phyloP scores from a whole-genome alignment of 1,140 invertebrate species.

The Phymorhynchus buccinoides region DNA sequence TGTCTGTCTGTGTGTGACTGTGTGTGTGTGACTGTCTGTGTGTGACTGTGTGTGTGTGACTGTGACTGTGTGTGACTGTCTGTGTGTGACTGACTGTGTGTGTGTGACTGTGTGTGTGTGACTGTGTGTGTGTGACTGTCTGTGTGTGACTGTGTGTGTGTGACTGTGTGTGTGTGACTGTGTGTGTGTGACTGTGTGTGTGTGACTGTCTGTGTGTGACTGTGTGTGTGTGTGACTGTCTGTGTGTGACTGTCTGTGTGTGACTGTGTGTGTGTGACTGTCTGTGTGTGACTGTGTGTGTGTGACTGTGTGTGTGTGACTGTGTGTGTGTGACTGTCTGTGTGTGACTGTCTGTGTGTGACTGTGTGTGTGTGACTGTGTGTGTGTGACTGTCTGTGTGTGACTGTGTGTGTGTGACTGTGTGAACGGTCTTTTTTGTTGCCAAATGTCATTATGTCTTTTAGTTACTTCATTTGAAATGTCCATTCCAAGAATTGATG shows the following conservation, averaged over 20 bases:
- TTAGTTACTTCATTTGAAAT: no score
- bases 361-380: conserved; percentile 40
- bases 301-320: conserved; percentile 38
- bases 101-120: background rate
- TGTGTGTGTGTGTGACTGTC: conserved; percentile 32
- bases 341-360: conserved; percentile 26
- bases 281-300: conserved; percentile 21
- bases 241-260: conserved; percentile 37
- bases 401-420: conserved; percentile 28
- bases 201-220: conserved; percentile 13
- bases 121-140: no score
- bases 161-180: background rate
- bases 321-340: conserved; percentile 40
- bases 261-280: conserved; percentile 19
- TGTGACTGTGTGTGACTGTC: background rate
- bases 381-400: conserved; percentile 39
- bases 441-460: no score
- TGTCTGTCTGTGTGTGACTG: no score
- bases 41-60: no score
- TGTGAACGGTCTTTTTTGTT: no score
- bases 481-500: no score
- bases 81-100: background rate
- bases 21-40: no score
- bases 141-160: background rate
- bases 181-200: background rate